Base-by-base conservation (phyloP, 2,797 vertebrate species). In the Smutsia gigantea region DNA sequence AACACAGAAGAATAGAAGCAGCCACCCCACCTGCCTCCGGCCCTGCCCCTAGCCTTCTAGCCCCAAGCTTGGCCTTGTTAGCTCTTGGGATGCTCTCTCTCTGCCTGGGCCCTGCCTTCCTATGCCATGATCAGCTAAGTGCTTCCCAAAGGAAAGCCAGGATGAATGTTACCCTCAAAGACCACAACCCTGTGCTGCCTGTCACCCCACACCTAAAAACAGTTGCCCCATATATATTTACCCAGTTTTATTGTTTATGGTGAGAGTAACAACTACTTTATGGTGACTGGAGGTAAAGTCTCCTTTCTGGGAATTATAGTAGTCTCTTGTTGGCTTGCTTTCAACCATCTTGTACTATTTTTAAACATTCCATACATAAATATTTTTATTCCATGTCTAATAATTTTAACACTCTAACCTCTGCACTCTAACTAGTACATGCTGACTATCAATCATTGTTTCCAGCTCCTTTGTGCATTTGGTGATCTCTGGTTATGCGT, bases 11-110 rank as follows among this genome's bases (percentile, higher is more conserved):
- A 57, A 23, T 19, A 81, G 34, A 39, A 66, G 53, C 7, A 25
- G 4, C 1, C 3, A 2, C 1, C 18, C 2, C 8, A 1, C 13
- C 46, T 10, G 46, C 46, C 8, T 46, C 46, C 46, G 11, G 2
- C 11, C 37, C n/a, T 61, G 17, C 11, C 4, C n/a, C 42, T 21
- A 6, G 6, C 39, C 27, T 55, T 61, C 31, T 7, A 74, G 46
- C 25, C 14, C 34, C n/a, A 19, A 1, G 46, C n/a, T 27, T 23
- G 57, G 37, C 37, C 13, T 23, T 15, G 1, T 55, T 72, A 51
- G 2, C 6, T 59, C 21, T 9, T 2, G 13, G 25, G 51, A 7
- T 17, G 7, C 5, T 25, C 9, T 61, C 49, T 25, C 7, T 71
- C 3, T 25, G 18, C 7, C 27, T 14, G 19, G 31, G 7, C 2